These are phyloP conservation scores for Timema cristinae DNA, from an alignment of 2,888 invertebrate species.

Conservation along the genomic window DNA sequence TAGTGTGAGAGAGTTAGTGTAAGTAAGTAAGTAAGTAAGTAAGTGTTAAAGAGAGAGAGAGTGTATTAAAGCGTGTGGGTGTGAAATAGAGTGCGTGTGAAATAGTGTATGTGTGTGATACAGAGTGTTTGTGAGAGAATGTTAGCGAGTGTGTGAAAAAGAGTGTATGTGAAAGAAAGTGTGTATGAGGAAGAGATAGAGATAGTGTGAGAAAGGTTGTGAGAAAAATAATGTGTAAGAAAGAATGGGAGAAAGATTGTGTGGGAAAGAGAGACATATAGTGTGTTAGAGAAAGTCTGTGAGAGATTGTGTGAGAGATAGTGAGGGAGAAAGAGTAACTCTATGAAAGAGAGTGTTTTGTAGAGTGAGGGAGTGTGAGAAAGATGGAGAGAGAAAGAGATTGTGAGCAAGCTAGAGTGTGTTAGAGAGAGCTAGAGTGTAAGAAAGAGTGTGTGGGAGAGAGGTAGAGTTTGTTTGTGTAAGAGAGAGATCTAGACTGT, in stretches of 20 bases:
- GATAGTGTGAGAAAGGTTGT: slow-evolving; percentile 13
- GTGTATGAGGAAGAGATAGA: neutral
- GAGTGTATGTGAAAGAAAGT: neutral
- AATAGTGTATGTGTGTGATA: neutral
- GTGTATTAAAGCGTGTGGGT: neutral
- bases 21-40: slow-evolving; percentile 12
- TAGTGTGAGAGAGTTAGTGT: slow-evolving; percentile 18
- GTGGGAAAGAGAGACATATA: slow-evolving; percentile 10
- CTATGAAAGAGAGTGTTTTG: slow-evolving; percentile 13
- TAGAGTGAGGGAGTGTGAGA: slow-evolving; percentile 15
- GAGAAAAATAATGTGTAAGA: neutral
- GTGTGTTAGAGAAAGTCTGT: slow-evolving; percentile 11
- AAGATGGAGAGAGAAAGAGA: too few species aligned
- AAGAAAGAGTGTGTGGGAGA: too few species aligned
- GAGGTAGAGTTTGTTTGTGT: too few species aligned
- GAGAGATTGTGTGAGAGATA: slow-evolving; percentile 14
- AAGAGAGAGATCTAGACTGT: too few species aligned
- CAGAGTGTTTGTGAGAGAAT: slow-evolving; percentile 5
- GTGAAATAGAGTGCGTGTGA: neutral
- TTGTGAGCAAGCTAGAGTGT: too few species aligned
- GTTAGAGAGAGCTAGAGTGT: too few species aligned
- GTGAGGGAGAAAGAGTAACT: slow-evolving; percentile 14
- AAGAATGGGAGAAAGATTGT: slow-evolving; percentile 4
- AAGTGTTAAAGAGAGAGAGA: neutral
- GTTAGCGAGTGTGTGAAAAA: slow-evolving; percentile 10